These are phyloP conservation scores for Carassius auratus DNA, from an alignment of 2,113 vertebrate genomes.

Conservation along the genomic window DNA sequence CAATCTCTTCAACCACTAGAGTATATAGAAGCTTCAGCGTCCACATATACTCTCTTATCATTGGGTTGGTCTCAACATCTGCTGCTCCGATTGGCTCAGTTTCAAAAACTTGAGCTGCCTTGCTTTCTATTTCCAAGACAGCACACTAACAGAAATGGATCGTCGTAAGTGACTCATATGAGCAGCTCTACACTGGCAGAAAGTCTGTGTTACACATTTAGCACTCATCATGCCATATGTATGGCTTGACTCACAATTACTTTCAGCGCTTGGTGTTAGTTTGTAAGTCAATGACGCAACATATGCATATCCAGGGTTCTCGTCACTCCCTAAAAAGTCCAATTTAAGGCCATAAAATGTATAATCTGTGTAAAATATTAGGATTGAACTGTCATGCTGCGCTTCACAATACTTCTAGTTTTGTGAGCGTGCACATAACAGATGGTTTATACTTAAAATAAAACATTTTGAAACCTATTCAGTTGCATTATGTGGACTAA, in stretches of 20 bases:
- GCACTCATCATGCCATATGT: background rate
- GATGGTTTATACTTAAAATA: too few relatives aligned
- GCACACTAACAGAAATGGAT: background rate
- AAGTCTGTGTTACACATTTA: background rate
- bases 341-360: too few relatives aligned
- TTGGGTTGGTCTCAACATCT: slow-evolving; percentile 29
- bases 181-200: background rate
- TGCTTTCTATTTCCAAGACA: background rate
- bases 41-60: slow-evolving; percentile 38
- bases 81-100: slow-evolving; percentile 3
- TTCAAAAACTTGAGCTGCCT: background rate
- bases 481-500: too few relatives aligned
- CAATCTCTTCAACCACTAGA: slow-evolving; percentile 32
- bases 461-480: too few relatives aligned
- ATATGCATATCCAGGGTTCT: too few relatives aligned
- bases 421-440: too few relatives aligned
- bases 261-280: too few relatives aligned
- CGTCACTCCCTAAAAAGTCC: too few relatives aligned
- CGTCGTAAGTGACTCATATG: background rate
- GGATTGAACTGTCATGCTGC: too few relatives aligned
- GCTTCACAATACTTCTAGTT: too few relatives aligned
- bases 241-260: background rate
- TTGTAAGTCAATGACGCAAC: too few relatives aligned
- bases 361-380: too few relatives aligned
- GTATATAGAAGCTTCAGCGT: slow-evolving; percentile 19